phyloP scores from a whole-genome alignment of 2,113 vertebrate genomes.

The Lycaon pictus region DNA sequence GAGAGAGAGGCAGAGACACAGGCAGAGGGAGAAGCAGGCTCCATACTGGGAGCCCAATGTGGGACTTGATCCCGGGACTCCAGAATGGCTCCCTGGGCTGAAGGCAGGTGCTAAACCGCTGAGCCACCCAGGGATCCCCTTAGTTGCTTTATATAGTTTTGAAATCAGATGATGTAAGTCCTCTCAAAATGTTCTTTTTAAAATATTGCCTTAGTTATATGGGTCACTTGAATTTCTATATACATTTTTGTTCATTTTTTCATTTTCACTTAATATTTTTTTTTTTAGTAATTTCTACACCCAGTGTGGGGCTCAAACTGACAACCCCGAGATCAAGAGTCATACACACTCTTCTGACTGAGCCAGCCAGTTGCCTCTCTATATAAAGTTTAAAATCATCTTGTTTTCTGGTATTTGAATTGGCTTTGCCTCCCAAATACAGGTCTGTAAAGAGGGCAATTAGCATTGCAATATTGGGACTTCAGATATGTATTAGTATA shows the following conservation, averaged over 20 bases:
- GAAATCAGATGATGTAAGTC: not conserved
- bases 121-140: too few species aligned
- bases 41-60: too few species aligned
- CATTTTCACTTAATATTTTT: not conserved
- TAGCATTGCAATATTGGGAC: not conserved
- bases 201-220: not conserved
- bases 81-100: too few species aligned
- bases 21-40: too few species aligned
- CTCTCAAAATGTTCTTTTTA: not conserved
- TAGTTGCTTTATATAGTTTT: not conserved
- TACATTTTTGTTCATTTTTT: not conserved
- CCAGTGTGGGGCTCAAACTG: not conserved
- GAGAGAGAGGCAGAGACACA: too few species aligned
- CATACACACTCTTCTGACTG: not conserved
- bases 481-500: not conserved
- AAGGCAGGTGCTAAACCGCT: too few species aligned
- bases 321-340: not conserved
- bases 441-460: not conserved
- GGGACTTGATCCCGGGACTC: too few species aligned
- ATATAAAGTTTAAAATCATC: not conserved
- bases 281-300: not conserved
- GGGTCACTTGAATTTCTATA: not conserved
- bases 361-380: not conserved
- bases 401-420: not conserved
- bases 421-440: not conserved